Conservation (phyloP, 2,797 vertebrate genomes). For the Columba guinea region DNA sequence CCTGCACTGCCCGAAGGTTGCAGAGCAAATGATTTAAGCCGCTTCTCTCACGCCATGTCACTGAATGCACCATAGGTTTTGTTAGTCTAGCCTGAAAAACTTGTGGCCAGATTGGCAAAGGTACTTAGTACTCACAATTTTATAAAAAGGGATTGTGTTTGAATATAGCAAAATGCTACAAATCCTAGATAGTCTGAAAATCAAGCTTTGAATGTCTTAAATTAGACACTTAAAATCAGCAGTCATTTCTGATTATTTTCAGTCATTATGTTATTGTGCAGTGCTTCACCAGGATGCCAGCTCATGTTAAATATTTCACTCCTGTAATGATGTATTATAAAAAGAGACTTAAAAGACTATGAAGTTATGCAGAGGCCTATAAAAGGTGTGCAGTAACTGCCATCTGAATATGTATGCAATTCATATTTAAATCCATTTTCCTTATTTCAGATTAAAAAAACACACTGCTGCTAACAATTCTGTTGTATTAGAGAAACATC, state of each 20-base stretch:
- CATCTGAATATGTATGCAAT: background rate
- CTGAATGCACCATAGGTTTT: background rate
- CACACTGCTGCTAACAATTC: background rate
- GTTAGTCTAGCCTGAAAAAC: background rate
- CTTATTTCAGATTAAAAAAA: background rate
- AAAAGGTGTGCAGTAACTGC: background rate
- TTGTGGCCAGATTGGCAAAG: background rate
- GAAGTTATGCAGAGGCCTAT: background rate
- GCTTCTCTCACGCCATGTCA: background rate
- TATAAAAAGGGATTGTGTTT: background rate
- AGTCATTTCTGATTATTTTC: background rate
- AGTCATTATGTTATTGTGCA: background rate
- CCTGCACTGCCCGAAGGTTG: background rate
- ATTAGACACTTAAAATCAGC: background rate
- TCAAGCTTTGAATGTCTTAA: background rate
- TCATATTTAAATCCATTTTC: background rate
- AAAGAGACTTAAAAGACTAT: background rate
- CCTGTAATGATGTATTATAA: background rate
- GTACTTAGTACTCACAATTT: background rate
- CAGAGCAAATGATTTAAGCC: background rate
- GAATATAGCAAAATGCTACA: background rate
- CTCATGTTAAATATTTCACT: background rate
- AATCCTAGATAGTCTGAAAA: background rate
- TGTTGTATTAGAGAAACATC: background rate
- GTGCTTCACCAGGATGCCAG: background rate